Evolutionary conservation across 2,797 vertebrate genomes (phyloP).

Genomic region (Pogoniulus pusillus): DNA sequence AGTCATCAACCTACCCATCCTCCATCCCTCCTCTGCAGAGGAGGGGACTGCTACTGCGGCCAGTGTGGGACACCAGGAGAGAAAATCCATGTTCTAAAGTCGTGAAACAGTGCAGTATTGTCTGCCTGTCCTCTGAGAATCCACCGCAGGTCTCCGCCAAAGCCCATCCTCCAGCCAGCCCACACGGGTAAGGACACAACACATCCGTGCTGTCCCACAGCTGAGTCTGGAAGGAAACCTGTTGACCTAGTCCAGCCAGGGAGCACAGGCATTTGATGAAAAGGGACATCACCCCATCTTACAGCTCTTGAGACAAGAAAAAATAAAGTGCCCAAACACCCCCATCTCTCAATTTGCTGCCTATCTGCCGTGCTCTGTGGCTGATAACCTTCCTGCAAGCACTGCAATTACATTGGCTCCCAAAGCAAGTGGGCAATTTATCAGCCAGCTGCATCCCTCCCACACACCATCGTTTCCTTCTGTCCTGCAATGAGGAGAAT

Average conservation of each 20-base stretch:
- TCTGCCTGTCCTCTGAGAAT: neutral
- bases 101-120: fast-evolving
- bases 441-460: neutral
- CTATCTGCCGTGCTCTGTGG: neutral
- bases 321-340: neutral
- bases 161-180: fast-evolving
- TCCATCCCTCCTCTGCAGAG: neutral
- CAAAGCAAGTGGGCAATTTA: neutral
- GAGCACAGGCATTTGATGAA: neutral
- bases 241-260: neutral
- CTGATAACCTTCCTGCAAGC: neutral
- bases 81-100: neutral
- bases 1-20: neutral
- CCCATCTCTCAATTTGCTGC: fast-evolving
- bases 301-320: neutral
- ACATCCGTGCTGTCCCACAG: neutral
- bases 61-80: neutral
- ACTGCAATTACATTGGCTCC: neutral
- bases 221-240: neutral
- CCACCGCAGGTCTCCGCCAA: neutral
- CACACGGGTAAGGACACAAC: fast-evolving
- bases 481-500: neutral
- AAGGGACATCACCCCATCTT: neutral
- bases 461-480: neutral
- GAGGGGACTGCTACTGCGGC: neutral